Percentiles rank a stretch among this genome's conserved stretches.
These are phyloP conservation scores for Drosophila hydei DNA, from an alignment of 1,140 invertebrate species.

Conservation along the genomic window DNA sequence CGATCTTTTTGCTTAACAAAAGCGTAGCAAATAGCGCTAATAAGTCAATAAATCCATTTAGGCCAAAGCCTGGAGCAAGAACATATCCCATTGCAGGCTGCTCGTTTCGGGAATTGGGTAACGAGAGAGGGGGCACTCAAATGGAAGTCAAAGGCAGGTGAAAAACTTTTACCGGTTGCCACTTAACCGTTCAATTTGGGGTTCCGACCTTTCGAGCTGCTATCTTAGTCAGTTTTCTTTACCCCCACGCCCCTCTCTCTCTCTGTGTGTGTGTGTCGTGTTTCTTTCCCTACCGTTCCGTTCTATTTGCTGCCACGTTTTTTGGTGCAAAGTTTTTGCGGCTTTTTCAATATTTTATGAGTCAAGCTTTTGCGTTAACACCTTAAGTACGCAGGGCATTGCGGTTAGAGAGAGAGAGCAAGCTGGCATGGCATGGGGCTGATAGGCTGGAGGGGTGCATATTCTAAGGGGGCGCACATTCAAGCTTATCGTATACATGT, in stretches of 20 bases:
- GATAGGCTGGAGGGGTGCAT: background rate
- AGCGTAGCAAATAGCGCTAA: slow-evolving; percentile 38
- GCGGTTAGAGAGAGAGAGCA: slow-evolving; percentile 39
- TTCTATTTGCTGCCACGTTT: slow-evolving; percentile 51
- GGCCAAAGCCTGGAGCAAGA: slow-evolving; percentile 21
- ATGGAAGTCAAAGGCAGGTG: slow-evolving; percentile 44
- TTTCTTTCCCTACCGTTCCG: slow-evolving; percentile 9
- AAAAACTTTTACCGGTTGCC: slow-evolving; percentile 52
- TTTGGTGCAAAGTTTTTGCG: slow-evolving; percentile 81
- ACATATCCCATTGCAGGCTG: slow-evolving; percentile 4
- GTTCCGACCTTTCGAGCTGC: slow-evolving; percentile 40
- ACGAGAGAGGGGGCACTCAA: no score
- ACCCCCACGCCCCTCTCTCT: background rate
- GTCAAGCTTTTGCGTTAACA: slow-evolving; percentile 82
- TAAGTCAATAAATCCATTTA: slow-evolving; percentile 68
- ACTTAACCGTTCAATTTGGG: slow-evolving; percentile 72
- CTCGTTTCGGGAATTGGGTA: background rate
- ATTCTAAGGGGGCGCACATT: background rate
- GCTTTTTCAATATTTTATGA: slow-evolving; percentile 84
- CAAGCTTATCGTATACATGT: background rate
- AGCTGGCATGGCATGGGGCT: background rate
- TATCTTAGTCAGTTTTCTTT: slow-evolving; percentile 21
- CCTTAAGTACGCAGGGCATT: slow-evolving; percentile 79
- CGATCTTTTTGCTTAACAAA: background rate
- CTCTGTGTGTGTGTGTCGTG: slow-evolving; percentile 9